Evolutionary conservation across 1,140 invertebrate species (phyloP).

Genomic region (Bombus fervidus): DNA sequence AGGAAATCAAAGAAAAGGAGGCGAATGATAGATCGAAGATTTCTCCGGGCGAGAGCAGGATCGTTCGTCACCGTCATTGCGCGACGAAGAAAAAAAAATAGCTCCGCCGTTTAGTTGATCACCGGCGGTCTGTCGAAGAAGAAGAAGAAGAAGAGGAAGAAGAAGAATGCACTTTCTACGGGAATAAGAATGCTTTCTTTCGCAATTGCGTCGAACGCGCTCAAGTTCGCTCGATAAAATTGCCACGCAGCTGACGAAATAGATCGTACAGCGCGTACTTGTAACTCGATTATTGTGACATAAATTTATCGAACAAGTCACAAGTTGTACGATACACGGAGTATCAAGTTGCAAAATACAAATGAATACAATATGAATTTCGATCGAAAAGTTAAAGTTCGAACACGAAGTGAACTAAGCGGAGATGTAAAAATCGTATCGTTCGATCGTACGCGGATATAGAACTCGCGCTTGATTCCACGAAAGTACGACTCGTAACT

Average conservation of each 20-base stretch:
- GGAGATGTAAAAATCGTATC: too few species aligned
- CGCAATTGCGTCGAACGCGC: background rate
- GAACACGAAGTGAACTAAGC: rapidly evolving
- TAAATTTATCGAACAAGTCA: too few species aligned
- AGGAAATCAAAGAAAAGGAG: conserved; percentile 4
- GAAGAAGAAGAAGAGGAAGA: background rate
- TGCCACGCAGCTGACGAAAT: background rate
- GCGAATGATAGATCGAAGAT: conserved; percentile 30
- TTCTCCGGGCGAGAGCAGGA: conserved; percentile 12
- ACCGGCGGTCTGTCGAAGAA: background rate
- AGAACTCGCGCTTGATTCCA: too few species aligned
- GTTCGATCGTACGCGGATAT: too few species aligned
- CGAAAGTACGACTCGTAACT: too few species aligned
- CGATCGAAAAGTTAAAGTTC: too few species aligned
- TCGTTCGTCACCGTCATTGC: conserved; percentile 22
- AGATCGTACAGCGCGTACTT: too few species aligned
- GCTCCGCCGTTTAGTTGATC: background rate
- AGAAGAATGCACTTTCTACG: conserved; percentile 9
- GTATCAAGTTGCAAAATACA: too few species aligned
- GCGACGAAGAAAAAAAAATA: background rate
- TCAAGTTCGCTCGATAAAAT: background rate
- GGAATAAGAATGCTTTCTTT: background rate
- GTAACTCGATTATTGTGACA: rapidly evolving
- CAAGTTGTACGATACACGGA: too few species aligned
- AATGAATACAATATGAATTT: too few species aligned